Percentiles rank a stretch among this genome's conserved stretches.
These are phyloP conservation scores for Rhabdomys dilectus DNA, from an alignment of 2,113 vertebrate species.

Conservation along the genomic window DNA sequence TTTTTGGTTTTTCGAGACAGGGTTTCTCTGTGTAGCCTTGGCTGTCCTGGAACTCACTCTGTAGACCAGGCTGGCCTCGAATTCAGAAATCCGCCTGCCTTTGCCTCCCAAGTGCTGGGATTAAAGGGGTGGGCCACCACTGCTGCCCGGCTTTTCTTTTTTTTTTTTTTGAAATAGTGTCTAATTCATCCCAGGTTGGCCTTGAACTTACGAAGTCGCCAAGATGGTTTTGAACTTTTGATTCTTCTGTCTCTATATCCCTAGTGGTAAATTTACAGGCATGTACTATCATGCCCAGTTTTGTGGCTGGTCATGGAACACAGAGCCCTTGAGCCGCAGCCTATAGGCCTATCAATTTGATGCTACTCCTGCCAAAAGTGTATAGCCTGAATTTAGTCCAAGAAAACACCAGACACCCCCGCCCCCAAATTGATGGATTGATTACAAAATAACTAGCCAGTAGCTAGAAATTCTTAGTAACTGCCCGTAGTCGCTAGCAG, in stretches of 20 bases:
- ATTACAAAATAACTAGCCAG: constrained; percentile 38
- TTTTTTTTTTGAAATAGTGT: background rate
- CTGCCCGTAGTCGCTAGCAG: background rate
- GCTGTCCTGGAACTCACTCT: too few species aligned
- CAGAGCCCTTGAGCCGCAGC: background rate
- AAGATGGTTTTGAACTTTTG: background rate
- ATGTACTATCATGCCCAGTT: background rate
- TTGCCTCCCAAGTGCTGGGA: too few species aligned
- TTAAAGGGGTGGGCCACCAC: too few species aligned
- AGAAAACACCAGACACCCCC: constrained; percentile 6
- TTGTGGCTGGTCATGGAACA: background rate
- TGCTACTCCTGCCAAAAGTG: constrained; percentile 7
- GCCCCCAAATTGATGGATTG: background rate
- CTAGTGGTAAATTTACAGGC: background rate
- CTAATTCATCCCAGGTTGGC: background rate
- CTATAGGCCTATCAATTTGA: background rate
- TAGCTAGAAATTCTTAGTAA: background rate
- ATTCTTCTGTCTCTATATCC: background rate
- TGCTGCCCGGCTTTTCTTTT: background rate
- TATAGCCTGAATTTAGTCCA: background rate
- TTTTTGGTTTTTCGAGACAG: too few species aligned
- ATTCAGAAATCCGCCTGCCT: too few species aligned
- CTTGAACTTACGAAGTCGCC: background rate
- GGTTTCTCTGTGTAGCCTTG: too few species aligned
- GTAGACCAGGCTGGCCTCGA: too few species aligned